Base-by-base conservation (phyloP, 2,888 invertebrate genomes). In the Diarsia brunnea region DNA sequence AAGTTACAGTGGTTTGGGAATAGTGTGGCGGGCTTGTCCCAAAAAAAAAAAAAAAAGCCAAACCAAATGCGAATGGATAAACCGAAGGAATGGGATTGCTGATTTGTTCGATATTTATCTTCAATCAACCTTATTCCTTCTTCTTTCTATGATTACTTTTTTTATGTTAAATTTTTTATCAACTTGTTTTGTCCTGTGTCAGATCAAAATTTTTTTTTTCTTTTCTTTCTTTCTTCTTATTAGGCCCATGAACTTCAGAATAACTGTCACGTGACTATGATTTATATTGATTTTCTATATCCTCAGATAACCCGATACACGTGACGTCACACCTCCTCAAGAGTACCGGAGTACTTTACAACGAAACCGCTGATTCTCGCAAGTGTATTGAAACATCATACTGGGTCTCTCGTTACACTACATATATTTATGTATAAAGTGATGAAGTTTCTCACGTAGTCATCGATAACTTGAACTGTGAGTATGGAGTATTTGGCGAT, bases 401-500 rank as follows among this genome's bases (percentile, higher is more conserved):
- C 63, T 8, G 65, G 31, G 16, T 72, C 68, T 68, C 61, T 55
- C 2, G 14, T 79, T 83, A 70, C 79, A 70, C 31, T 64, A 55
- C 19, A 38, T 61, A 31, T 21, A 71, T 55, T 21, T 53, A 70
- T 31, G 31, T 72, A n/a, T 63, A 31, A 21, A 67, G 64, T 45
- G 12, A 58, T 60, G 66, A 53, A 12, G 21, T 31, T 86, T 86
- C 86, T 61, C 84, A 86, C 82, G 69, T 70, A 63, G 47, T 66
- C 78, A 73, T 80, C 82, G 65, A 75, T 80, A 73, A 73, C 67
- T 79, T 63, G 55, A 53, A 65, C 27, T 31, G 53, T 19, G 58
- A 53, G 45, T n/a, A 14, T 10, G 8, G 51, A 27, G 49, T 55
- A 24, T 53, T 66, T 49, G 21, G 53, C 2, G n/a, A 67, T 49